phyloP scores from a whole-genome alignment of 2,113 vertebrate genomes.

The Poecile atricapillus region DNA sequence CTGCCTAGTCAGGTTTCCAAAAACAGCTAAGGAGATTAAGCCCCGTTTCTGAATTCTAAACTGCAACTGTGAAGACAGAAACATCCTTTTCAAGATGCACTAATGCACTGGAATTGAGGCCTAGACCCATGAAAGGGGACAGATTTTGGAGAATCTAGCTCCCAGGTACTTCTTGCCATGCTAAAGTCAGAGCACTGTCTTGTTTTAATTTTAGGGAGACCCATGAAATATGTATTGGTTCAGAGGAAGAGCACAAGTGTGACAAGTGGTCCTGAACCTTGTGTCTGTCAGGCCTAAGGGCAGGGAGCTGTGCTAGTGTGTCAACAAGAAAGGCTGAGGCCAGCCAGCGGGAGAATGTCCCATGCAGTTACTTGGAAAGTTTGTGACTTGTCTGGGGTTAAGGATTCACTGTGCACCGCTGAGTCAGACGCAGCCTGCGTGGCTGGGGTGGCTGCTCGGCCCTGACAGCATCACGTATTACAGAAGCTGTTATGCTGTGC shows the following conservation, averaged over 20 bases:
- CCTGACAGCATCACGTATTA: neutral
- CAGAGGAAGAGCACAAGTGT: neutral
- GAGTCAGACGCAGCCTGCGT: neutral
- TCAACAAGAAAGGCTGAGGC: rapidly evolving
- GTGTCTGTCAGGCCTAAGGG: neutral
- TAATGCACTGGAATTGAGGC: neutral
- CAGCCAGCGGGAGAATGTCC: neutral
- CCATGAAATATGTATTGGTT: neutral
- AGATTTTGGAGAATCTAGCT: neutral
- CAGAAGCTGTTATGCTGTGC: neutral
- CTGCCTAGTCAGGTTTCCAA: neutral
- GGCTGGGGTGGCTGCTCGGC: neutral
- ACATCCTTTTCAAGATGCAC: neutral
- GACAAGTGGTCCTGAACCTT: neutral
- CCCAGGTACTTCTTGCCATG: neutral
- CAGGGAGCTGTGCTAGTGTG: neutral
- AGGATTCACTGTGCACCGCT: rapidly evolving
- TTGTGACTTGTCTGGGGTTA: neutral
- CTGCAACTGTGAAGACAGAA: neutral
- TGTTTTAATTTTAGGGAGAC: neutral
- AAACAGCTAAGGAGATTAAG: neutral
- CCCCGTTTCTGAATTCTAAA: neutral
- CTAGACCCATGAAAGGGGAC: neutral
- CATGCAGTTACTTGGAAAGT: neutral
- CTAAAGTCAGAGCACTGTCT: neutral